Conservation (phyloP, 2,113 vertebrate species). For the Ornithorhynchus anatinus region DNA sequence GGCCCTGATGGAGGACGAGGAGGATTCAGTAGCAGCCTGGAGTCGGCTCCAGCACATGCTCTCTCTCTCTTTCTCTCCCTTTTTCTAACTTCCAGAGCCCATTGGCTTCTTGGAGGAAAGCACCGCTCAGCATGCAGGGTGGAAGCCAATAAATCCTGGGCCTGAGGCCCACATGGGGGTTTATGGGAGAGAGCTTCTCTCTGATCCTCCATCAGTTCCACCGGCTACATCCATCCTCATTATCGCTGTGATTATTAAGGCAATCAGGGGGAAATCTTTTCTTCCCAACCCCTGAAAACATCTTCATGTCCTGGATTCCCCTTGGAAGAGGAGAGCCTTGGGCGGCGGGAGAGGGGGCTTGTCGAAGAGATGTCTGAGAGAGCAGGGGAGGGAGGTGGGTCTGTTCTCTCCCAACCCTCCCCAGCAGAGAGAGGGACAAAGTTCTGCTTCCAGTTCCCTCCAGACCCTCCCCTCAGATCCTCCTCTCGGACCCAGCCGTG, state of each 20-base stretch:
- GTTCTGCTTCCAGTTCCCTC: not conserved
- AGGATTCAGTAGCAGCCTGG: not conserved
- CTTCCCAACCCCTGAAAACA: constrained; percentile 7
- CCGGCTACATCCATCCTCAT: constrained; percentile 23
- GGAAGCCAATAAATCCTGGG: constrained; percentile 27
- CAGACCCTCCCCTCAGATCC: not conserved
- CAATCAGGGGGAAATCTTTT: constrained; percentile 42
- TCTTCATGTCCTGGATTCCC: no score
- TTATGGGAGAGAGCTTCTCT: not conserved
- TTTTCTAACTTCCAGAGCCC: not conserved
- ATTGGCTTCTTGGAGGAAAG: not conserved
- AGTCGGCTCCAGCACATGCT: not conserved
- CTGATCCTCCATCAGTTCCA: constrained; percentile 35
- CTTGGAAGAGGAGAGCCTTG: not conserved
- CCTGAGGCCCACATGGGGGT: constrained; percentile 13
- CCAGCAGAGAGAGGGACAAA: not conserved
- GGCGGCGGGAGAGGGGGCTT: no score
- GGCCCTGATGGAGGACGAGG: not conserved
- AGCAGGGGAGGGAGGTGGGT: not conserved
- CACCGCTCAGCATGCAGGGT: not conserved
- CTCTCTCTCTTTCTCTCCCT: not conserved
- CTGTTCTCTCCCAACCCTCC: no score
- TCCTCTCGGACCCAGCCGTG: no score
- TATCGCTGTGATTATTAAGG: constrained; percentile 63
- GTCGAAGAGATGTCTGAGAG: not conserved